Conservation (phyloP, 2,113 vertebrate genomes). For the Stigmatopora argus region DNA sequence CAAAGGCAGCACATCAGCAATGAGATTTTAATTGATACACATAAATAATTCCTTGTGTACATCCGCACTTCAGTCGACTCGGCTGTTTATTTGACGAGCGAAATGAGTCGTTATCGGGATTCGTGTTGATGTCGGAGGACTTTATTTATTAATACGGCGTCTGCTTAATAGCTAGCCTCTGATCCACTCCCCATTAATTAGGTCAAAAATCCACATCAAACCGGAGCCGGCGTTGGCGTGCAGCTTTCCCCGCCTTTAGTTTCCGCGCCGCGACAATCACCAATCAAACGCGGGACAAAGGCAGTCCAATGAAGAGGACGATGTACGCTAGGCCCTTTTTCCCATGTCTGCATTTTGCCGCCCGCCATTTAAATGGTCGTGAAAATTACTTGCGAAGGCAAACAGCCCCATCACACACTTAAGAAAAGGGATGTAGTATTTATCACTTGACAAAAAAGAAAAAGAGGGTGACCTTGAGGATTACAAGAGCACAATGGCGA, state of each 20-base stretch:
- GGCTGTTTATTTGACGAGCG: slow-evolving; percentile 77
- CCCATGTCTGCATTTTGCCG: no score
- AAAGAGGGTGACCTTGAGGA: slow-evolving; percentile 18
- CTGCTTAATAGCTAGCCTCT: slow-evolving; percentile 66
- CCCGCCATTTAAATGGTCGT: slow-evolving; percentile 8
- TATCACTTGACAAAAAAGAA: slow-evolving; percentile 20
- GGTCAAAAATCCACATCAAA: slow-evolving; percentile 70
- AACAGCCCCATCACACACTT: slow-evolving; percentile 2
- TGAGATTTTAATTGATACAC: slow-evolving; percentile 89
- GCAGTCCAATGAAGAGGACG: no score
- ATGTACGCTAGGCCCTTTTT: no score
- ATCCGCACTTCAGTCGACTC: slow-evolving; percentile 79
- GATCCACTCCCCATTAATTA: slow-evolving; percentile 72
- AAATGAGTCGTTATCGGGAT: slow-evolving; percentile 77
- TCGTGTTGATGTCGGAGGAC: slow-evolving; percentile 72
- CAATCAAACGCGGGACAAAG: no score
- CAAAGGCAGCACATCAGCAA: slow-evolving; percentile 83
- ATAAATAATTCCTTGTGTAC: slow-evolving; percentile 91
- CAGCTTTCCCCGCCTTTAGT: slow-evolving; percentile 51
- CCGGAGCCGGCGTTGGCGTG: slow-evolving; percentile 47
- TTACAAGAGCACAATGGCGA: background rate
- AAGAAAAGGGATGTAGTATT: slow-evolving; percentile 13
- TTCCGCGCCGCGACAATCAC: slow-evolving; percentile 49
- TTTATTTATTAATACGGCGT: slow-evolving; percentile 73
- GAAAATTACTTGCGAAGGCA: background rate